Base-by-base conservation (phyloP, 1,140 invertebrate genomes). In the Eriosoma lanigerum region DNA sequence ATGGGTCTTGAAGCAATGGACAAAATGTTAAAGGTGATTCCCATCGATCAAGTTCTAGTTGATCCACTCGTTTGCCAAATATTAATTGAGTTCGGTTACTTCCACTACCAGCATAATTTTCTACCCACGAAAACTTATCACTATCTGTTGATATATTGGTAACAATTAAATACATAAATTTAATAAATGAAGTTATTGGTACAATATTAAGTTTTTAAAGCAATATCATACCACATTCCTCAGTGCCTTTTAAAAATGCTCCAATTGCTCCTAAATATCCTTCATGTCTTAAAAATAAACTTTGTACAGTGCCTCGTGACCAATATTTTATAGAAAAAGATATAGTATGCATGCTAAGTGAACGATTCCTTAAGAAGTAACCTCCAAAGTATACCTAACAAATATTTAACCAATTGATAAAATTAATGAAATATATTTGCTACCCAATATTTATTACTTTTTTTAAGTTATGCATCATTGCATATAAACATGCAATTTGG, bases 211-310 rank as follows among this genome's bases (percentile, higher is more conserved):
- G 32, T 81, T 81, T 82, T 38, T 38, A 38, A 38, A 38, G 8
- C 8, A 38, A 38, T 4, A 38, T 4, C 32, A 38, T 82, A 86
- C 87, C 87, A 84, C 87, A 88, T 83, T 91, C 90, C 84, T 92
- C 89, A 54, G 89, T 88, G 19, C 91, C 91, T 83, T 90, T 91
- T 0, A 94, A 85, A 86, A 93, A 93, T 21, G 92, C 92, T 26
- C 92, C 92, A 82, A 94, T 92, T 0, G 92, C 92, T 68, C 92
- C 91, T 24, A 93, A 86, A 84, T 93, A 94, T 5, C 92, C 92
- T 86, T 94, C 92, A 85, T 94, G 92, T 15, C 92, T 86, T 12
- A 94, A 86, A 86, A 93, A 94, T 70, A 92, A 85, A 10, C 91
- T 89, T 82, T 92, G 89, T 21, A 93, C 90, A 82, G 89, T 87